These are phyloP conservation scores for Plumapathes pennacea DNA, from an alignment of 92 coral and sea anemone genomes.

Conservation along the genomic window DNA sequence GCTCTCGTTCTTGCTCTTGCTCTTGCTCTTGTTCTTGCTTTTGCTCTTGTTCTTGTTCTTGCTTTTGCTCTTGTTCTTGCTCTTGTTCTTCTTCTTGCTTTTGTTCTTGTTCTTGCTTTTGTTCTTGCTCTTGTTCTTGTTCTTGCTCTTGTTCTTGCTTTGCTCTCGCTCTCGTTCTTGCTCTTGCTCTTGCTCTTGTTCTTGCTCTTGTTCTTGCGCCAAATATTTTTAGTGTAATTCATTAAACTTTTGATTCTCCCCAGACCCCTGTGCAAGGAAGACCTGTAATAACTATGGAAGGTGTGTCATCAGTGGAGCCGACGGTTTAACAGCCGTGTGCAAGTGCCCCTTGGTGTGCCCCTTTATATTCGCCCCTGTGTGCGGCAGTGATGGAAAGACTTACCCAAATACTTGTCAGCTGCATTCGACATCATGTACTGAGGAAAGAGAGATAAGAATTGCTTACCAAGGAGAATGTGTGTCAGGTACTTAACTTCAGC, in stretches of 20 bases:
- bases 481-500: no score
- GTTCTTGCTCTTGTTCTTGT: no score
- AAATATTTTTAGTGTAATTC: neutral
- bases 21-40: no score
- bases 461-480: conserved; percentile 52
- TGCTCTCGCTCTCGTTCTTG: no score
- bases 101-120: no score
- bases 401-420: conserved; percentile 44
- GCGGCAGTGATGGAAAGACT: conserved; percentile 67
- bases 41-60: no score
- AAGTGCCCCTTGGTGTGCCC: conserved; percentile 61
- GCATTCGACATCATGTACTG: conserved; percentile 33
- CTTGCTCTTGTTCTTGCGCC: neutral
- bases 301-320: conserved; percentile 21
- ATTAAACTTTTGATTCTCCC: no score
- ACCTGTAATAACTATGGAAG: conserved; percentile 15
- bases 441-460: conserved; percentile 31
- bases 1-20: no score
- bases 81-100: no score
- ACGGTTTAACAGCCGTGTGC: conserved; percentile 47
- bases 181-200: no score
- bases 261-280: conserved; percentile 26
- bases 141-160: no score
- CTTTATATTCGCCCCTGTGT: conserved; percentile 36
- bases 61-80: no score